Evolutionary conservation across 2,797 vertebrate species (phyloP).

Genomic region (Darevskia mixta): DNA sequence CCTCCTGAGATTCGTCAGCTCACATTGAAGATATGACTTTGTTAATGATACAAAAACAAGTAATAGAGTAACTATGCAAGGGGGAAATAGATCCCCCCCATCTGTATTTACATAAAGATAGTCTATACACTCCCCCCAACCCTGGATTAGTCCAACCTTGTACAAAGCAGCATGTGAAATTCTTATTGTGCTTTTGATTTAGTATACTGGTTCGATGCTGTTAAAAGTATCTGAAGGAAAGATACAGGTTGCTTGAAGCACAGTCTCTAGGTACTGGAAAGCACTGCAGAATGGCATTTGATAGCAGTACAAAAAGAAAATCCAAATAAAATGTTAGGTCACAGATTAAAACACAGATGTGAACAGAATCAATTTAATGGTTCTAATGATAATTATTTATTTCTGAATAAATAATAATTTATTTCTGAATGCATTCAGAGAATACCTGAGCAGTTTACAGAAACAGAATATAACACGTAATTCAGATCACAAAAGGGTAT

Average conservation of each 20-base stretch:
- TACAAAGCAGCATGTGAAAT: not conserved
- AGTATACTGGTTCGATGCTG: not conserved
- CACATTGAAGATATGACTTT: conserved; percentile 19
- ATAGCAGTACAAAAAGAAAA: not conserved
- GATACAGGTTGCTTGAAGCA: not conserved
- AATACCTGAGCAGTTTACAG: too few relatives aligned
- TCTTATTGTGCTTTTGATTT: conserved; percentile 37
- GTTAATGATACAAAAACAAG: conserved; percentile 46
- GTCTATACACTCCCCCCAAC: not conserved
- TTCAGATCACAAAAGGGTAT: too few relatives aligned
- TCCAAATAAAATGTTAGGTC: not conserved
- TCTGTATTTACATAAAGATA: conserved; percentile 4
- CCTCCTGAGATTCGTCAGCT: conserved; percentile 33
- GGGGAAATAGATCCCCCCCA: conserved; percentile 3
- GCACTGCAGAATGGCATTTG: not conserved
- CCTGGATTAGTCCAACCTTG: not conserved
- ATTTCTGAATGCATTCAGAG: too few relatives aligned
- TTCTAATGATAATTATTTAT: too few relatives aligned
- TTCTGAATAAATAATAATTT: too few relatives aligned
- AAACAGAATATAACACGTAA: too few relatives aligned
- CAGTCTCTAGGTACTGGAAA: conserved; percentile 36
- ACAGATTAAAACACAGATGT: conserved; percentile 25
- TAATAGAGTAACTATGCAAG: not conserved
- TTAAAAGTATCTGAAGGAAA: conserved; percentile 42
- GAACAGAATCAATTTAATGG: conserved; percentile 38